Base-by-base conservation (phyloP, 2,113 vertebrate genomes). In the Gnathonemus longibarbis region DNA sequence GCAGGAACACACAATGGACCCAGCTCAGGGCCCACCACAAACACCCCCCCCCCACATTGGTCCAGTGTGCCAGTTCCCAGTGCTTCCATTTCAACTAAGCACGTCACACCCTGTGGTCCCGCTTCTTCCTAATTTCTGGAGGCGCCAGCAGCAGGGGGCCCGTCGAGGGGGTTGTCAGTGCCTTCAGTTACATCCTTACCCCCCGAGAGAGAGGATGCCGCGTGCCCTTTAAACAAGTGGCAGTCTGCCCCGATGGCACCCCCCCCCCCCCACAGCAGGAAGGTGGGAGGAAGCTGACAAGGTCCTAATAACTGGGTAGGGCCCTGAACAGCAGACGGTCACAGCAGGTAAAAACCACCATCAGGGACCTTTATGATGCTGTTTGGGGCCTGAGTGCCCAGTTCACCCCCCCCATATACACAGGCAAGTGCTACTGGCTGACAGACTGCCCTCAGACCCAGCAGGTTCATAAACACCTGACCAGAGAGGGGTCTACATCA, bases 1-100 rank as follows among this genome's bases (percentile, higher is more conserved):
- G 27, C 58, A 91, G 90, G 89, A 90, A 90, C 87, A 91, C 90
- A 87, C 90, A 85, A 88, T 39, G 21, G 53, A 56, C 17, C 88
- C 15, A 53, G 9, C 52, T 42, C 15, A 21, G 87, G 84, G 88
- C 90, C 89, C 31, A 31, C 74, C 31, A 45, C 35, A 21, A 21
- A 52, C 50, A 53, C 19, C 5, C n/a, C 58, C 58, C 35, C 87
- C 21, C 39, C 39, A 3, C 39, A 42, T 3, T 42, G 39, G 35
- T 24, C 39, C 39, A 11, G 17, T 39, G 45, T 17, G 42, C 45
- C 45, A 1, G 49, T 27, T 49, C 84, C 46, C n/a, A 45, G 45
- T 45, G 17, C 19, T 9, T 46, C 45, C 35, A 84, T 21, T 24
- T 84, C 80, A 70, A 15, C 27, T 17, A 77, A 19, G 39, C 84